phyloP scores from a whole-genome alignment of 2,888 invertebrate genomes.

The Campoplex capitator region DNA sequence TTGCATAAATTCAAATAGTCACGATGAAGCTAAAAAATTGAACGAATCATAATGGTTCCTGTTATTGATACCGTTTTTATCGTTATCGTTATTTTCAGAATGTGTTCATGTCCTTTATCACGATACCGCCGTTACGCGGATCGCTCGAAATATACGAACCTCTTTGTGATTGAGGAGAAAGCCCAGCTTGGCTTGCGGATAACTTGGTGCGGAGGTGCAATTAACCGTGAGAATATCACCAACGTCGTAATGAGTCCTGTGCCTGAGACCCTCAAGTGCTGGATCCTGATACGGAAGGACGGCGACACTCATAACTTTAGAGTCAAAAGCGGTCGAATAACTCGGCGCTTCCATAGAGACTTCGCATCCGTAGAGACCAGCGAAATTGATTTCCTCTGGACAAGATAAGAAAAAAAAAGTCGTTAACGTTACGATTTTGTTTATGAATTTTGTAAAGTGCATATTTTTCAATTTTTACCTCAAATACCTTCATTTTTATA shows the following conservation, averaged over 20 bases:
- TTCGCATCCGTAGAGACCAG: slow-evolving; percentile 81
- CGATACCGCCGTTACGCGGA: too few species aligned
- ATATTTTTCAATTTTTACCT: too few species aligned
- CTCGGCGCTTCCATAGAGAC: slow-evolving; percentile 80
- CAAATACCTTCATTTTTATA: too few species aligned
- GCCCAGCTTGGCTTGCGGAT: slow-evolving; percentile 79
- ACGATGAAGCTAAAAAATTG: neutral
- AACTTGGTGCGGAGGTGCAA: slow-evolving; percentile 82
- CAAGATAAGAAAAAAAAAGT: slow-evolving; percentile 12
- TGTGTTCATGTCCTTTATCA: neutral
- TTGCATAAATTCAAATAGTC: neutral
- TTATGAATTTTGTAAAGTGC: neutral
- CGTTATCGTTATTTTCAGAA: too few species aligned
- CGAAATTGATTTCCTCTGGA: slow-evolving; percentile 69
- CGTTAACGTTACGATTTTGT: neutral
- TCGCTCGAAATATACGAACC: slow-evolving; percentile 69
- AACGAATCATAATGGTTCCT: neutral
- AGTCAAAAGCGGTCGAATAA: slow-evolving; percentile 78
- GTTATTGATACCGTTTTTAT: neutral
- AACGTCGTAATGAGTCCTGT: slow-evolving; percentile 81
- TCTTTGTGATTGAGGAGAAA: slow-evolving; percentile 81
- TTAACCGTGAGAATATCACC: slow-evolving; percentile 79
- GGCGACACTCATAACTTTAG: slow-evolving; percentile 81
- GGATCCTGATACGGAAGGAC: slow-evolving; percentile 79
- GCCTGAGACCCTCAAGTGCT: slow-evolving; percentile 78